Percentiles rank a stretch among this genome's conserved stretches.
phyloP scores from a whole-genome alignment of 2,797 vertebrate species.

The Telmatherina bonti region DNA sequence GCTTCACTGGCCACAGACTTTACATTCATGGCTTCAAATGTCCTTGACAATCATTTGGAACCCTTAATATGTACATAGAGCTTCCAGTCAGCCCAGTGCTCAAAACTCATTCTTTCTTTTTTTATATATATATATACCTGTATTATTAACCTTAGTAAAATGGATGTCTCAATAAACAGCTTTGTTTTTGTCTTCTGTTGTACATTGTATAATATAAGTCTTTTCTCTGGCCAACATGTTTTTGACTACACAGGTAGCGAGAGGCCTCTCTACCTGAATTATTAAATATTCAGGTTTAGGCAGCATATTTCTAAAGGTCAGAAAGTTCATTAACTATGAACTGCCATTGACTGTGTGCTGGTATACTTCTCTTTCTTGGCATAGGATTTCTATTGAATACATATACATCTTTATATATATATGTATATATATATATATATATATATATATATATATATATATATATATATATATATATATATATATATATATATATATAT shows the following conservation, averaged over 20 bases:
- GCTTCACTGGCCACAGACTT: slow-evolving; percentile 39
- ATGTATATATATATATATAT: too few relatives aligned
- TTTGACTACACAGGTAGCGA: slow-evolving; percentile 76
- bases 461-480: too few relatives aligned
- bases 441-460: too few relatives aligned
- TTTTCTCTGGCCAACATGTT: slow-evolving; percentile 80
- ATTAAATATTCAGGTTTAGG: slow-evolving; percentile 87
- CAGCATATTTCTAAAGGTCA: slow-evolving; percentile 88
- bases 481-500: too few relatives aligned
- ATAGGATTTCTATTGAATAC: slow-evolving; percentile 57
- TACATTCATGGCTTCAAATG: slow-evolving; percentile 59
- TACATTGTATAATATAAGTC: slow-evolving; percentile 79
- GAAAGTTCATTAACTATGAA: slow-evolving; percentile 86
- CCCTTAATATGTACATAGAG: slow-evolving; percentile 79
- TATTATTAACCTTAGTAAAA: slow-evolving; percentile 77
- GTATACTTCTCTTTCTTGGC: slow-evolving; percentile 66
- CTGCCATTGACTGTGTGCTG: slow-evolving; percentile 82
- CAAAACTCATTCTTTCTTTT: slow-evolving; percentile 72
- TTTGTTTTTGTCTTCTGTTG: slow-evolving; percentile 54
- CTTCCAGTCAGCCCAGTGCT: slow-evolving; percentile 59
- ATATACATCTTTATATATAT: too few relatives aligned
- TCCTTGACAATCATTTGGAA: slow-evolving; percentile 59
- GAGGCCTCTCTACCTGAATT: slow-evolving; percentile 84
- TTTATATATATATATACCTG: too few relatives aligned
- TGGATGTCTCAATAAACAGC: slow-evolving; percentile 76